A percentile compares a stretch with the other conserved stretches of the same genome.
These are phyloP conservation scores for Sebastes matsubarae DNA, from an alignment of 2,797 vertebrate genomes.

Conservation along the genomic window DNA sequence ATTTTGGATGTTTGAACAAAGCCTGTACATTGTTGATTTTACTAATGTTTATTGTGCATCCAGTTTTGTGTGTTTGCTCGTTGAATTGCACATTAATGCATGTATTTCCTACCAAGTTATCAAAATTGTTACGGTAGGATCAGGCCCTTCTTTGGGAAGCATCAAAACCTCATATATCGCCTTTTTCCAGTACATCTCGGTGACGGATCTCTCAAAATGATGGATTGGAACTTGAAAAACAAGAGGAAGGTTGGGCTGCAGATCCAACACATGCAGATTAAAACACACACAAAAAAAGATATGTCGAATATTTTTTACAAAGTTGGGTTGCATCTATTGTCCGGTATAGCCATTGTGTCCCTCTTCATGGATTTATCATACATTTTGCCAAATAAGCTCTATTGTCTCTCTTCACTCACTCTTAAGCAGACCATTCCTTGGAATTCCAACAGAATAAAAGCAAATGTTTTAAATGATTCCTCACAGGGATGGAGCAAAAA, in stretches of 20 bases:
- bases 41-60: constrained; percentile 60
- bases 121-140: constrained; percentile 1
- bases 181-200: not conserved
- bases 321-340: constrained; percentile 11
- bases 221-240: constrained; percentile 5
- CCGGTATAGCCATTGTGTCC: constrained; percentile 3
- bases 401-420: constrained; percentile 1
- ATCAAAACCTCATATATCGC: not conserved
- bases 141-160: not conserved
- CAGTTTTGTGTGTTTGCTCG: constrained; percentile 63
- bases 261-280: constrained; percentile 9
- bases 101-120: constrained; percentile 36
- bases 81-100: constrained; percentile 71
- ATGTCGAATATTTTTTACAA: not conserved
- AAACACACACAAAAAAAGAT: not conserved
- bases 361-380: not conserved
- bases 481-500: constrained; percentile 15
- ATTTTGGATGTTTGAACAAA: constrained; percentile 42
- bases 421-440: constrained; percentile 41
- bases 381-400: constrained; percentile 11
- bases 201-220: not conserved
- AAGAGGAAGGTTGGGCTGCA: not conserved
- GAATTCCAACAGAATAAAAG: constrained; percentile 29
- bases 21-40: constrained; percentile 60
- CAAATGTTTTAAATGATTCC: constrained; percentile 16